Base-by-base conservation (phyloP, 2,888 invertebrate species). In the Lamellibrachia satsuma region DNA sequence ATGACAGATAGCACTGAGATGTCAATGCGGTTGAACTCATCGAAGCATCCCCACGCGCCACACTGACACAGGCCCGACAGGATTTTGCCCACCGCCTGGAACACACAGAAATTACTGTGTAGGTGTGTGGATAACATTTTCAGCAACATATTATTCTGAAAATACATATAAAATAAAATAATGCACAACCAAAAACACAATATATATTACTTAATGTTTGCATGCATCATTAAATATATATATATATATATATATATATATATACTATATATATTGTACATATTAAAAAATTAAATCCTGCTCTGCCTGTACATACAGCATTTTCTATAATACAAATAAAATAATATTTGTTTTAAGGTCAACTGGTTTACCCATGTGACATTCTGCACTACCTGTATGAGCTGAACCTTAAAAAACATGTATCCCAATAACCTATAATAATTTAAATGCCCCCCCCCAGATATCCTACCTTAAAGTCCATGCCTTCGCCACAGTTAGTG, bases 31-130 rank as follows among this genome's bases (percentile, higher is more conserved):
- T 99, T 99, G 97, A 99, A 99, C 97, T 99, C 98, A 95, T 99
- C 99, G 96, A 99, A 99, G 96, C 99, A 99, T 1, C 99, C 99
- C 99, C 99, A 99, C 3, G 98, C 98, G 0, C 99, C 99, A 96
- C 98, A 98, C 96, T 98, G 98, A 92, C 98, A 98, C 92, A 98
- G 97, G 1, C 98, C 97, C 97, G 96, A 96, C 94, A 96, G 96
- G 93, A 96, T 96, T 94, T 97, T 97, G 22, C 97, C 96, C 92
- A 98, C 97, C 2, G 98, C 98, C 94, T 98, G 97, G 51, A 94
- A 94, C 60, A 57, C n/a, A 90, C 91, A 52, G 90, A 91, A 92
- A 15, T 7, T 92, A 9, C 8, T 52, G 9, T 39, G 90, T 22
- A 90, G n/a, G 15, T 15, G 90, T 22, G 15, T 22, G n/a, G 15